Evolutionary conservation across 2,797 vertebrate species (phyloP).

Genomic region (Bradypodion ventrale): DNA sequence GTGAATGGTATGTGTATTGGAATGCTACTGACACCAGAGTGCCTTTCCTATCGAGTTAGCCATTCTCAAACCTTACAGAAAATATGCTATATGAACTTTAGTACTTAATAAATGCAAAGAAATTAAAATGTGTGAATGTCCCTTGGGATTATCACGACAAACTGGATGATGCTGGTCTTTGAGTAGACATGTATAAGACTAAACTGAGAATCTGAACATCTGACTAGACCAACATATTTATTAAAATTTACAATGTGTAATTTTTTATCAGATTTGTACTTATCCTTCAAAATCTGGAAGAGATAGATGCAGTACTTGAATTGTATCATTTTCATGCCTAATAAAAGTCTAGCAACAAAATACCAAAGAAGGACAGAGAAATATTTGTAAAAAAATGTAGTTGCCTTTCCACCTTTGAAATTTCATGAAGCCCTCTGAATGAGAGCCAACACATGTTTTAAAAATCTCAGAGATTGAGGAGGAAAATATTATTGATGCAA

Average conservation of each 20-base stretch:
- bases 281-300: not conserved
- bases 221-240: not conserved
- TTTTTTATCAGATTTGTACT: not conserved
- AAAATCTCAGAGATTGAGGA: not conserved
- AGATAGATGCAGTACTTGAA: not conserved
- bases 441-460: not conserved
- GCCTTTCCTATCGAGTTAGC: too few relatives aligned
- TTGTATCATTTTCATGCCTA: not conserved
- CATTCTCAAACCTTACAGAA: too few relatives aligned
- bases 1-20: too few relatives aligned
- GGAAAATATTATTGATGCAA: not conserved
- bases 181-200: not conserved
- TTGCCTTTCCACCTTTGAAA: not conserved
- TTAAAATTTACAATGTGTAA: conserved; percentile 1
- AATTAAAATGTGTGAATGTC: too few relatives aligned
- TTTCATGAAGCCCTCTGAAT: not conserved
- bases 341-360: not conserved
- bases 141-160: too few relatives aligned
- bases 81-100: too few relatives aligned
- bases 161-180: not conserved
- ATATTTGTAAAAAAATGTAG: not conserved
- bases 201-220: not conserved
- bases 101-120: too few relatives aligned
- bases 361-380: not conserved
- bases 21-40: too few relatives aligned